Evolutionary conservation across 2,797 vertebrate species (phyloP).

Genomic region (Neomorphus geoffroyi): DNA sequence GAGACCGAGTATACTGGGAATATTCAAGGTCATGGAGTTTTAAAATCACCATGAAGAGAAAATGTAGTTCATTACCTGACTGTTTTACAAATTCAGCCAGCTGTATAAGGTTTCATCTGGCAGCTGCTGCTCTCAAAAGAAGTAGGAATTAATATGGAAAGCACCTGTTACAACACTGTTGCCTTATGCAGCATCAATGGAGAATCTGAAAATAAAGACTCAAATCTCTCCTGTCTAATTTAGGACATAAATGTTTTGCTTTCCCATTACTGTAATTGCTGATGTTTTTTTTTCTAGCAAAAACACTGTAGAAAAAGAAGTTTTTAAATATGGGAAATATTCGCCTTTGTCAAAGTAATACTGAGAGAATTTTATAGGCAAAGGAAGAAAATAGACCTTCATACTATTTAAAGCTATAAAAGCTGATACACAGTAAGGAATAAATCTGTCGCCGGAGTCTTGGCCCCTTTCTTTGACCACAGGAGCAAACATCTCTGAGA

Average conservation of each 20-base stretch:
- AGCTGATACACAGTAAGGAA: background rate
- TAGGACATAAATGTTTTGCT: background rate
- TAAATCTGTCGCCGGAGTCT: background rate
- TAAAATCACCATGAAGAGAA: background rate
- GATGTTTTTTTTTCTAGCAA: background rate
- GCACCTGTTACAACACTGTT: background rate
- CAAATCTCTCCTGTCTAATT: background rate
- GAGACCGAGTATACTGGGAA: fast-evolving
- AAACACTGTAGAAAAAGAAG: background rate
- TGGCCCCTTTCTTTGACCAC: fast-evolving
- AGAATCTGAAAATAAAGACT: background rate
- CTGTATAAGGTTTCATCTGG: background rate
- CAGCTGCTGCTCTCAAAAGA: constrained; percentile 10
- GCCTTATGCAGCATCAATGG: background rate
- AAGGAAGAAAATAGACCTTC: background rate
- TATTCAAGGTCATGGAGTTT: background rate
- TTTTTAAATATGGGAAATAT: background rate
- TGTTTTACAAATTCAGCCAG: background rate
- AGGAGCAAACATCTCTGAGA: background rate
- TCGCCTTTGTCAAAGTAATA: background rate
- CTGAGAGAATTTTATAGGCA: background rate
- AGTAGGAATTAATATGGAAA: background rate
- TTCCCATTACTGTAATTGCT: background rate
- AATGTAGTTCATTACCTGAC: background rate
- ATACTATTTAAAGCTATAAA: background rate